Evolutionary conservation across 2,888 invertebrate species (phyloP).

Genomic region (Autographa pulchrina): DNA sequence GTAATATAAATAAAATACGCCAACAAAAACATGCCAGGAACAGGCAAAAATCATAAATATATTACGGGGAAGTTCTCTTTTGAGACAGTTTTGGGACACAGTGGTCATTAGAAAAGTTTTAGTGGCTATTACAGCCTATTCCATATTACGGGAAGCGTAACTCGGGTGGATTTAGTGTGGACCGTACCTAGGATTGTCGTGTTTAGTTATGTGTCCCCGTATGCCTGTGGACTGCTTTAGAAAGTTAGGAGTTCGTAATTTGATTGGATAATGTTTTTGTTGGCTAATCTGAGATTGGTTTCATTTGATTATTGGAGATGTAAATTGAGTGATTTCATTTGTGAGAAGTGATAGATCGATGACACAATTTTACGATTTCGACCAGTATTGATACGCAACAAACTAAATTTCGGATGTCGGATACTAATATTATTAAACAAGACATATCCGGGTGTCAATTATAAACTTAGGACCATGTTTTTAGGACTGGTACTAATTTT

Average conservation of each 20-base stretch:
- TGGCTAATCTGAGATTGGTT: neutral
- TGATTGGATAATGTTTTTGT: constrained; percentile 28
- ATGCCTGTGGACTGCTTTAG: constrained; percentile 34
- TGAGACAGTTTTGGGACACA: constrained; percentile 82
- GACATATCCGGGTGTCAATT: too few relatives aligned
- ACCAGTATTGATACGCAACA: too few relatives aligned
- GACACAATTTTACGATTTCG: too few relatives aligned
- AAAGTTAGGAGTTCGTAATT: constrained; percentile 31
- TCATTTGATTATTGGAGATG: neutral
- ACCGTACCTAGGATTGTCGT: constrained; percentile 28
- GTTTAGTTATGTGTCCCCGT: constrained; percentile 33
- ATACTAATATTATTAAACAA: too few relatives aligned
- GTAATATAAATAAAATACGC: constrained; percentile 68
- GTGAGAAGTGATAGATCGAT: too few relatives aligned
- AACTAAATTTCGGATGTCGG: too few relatives aligned
- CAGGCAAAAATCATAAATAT: constrained; percentile 78
- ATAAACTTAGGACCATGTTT: too few relatives aligned
- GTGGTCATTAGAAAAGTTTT: constrained; percentile 85
- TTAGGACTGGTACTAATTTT: too few relatives aligned
- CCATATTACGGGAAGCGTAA: constrained; percentile 75
- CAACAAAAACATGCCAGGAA: constrained; percentile 62
- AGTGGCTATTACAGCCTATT: constrained; percentile 81
- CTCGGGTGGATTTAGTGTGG: constrained; percentile 68
- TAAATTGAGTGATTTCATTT: neutral
- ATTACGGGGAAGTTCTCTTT: constrained; percentile 76